Evolutionary conservation across 2,113 vertebrate genomes (phyloP).

Genomic region (Corythornis cristatus): DNA sequence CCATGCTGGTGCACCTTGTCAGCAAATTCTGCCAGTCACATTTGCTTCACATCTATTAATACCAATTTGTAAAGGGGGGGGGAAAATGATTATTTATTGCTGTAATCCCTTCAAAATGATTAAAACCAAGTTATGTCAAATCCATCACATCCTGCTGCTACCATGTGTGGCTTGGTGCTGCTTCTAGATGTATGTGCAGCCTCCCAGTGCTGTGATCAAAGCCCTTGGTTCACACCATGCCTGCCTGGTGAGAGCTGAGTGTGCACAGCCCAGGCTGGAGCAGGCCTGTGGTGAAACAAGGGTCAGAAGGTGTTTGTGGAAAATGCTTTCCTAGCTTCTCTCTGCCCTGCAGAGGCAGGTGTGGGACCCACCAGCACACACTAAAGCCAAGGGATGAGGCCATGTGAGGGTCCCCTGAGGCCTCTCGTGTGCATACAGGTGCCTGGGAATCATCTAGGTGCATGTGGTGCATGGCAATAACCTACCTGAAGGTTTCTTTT

Average conservation of each 20-base stretch:
- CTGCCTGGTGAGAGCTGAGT: neutral
- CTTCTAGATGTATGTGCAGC: neutral
- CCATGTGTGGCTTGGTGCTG: neutral
- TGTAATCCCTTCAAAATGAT: neutral
- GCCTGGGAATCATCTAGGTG: too few relatives aligned
- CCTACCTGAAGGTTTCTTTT: neutral
- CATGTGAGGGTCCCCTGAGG: neutral
- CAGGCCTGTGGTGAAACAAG: neutral
- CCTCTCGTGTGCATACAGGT: neutral
- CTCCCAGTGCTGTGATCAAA: neutral
- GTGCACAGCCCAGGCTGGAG: neutral
- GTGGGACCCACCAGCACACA: neutral
- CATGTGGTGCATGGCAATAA: neutral
- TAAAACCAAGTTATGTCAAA: neutral
- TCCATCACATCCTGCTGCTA: neutral
- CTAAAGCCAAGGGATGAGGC: neutral
- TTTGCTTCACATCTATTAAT: neutral
- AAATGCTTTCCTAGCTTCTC: neutral
- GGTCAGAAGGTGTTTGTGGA: neutral
- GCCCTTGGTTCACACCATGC: neutral
- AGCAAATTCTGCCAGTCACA: slow-evolving; percentile 4
- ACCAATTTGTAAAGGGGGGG: neutral
- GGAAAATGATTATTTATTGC: neutral
- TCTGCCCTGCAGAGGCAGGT: neutral
- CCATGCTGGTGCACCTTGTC: neutral